A percentile compares a stretch with the other conserved stretches of the same genome.
Evolutionary conservation across 2,113 vertebrate species (phyloP).

Genomic region (Erythrocebus patas): DNA sequence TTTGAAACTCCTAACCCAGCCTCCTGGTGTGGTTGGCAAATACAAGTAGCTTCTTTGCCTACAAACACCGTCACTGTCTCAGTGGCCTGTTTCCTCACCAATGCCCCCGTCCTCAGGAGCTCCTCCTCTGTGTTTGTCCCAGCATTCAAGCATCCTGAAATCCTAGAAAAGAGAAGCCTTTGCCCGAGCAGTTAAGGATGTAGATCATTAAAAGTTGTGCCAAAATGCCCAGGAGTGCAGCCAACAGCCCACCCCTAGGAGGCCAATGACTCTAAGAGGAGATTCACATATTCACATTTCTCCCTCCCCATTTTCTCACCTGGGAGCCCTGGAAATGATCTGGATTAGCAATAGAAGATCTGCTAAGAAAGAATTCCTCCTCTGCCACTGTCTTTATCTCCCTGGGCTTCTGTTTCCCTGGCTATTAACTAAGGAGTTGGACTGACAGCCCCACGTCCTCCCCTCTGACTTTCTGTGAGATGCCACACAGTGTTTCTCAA

Average conservation of each 20-base stretch:
- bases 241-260: neutral
- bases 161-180: neutral
- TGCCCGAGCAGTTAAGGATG: neutral
- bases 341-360: neutral
- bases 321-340: neutral
- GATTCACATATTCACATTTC: neutral
- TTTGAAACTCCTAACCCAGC: neutral
- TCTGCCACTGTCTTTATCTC: neutral
- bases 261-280: neutral
- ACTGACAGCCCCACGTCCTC: fast-evolving
- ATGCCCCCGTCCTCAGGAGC: neutral
- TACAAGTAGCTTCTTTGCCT: neutral
- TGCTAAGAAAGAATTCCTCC: neutral
- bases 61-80: neutral
- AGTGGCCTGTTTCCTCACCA: neutral
- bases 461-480: neutral
- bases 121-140: neutral
- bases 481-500: neutral
- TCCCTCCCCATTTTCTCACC: neutral
- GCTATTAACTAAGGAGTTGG: neutral
- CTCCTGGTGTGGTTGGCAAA: neutral
- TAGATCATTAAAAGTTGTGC: neutral
- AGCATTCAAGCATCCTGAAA: neutral
- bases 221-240: neutral
- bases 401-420: neutral